Evolutionary conservation across 1,140 invertebrate genomes (phyloP).

Genomic region (Hylyphantes graminicola): DNA sequence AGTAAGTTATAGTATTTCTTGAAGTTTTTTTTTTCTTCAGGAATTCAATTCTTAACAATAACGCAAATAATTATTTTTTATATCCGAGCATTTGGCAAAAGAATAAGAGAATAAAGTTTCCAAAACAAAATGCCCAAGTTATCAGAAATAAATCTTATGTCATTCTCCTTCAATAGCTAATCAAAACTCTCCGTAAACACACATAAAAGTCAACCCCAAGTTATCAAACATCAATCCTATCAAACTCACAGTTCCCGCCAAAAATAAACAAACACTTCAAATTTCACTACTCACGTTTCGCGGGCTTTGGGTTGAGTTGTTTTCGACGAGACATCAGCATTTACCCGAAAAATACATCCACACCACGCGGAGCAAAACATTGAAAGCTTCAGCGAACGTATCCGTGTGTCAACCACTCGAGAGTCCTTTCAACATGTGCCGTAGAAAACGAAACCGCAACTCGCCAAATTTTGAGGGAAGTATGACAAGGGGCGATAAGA

Average conservation of each 20-base stretch:
- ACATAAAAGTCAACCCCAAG: too few species aligned
- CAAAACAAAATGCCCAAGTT: too few species aligned
- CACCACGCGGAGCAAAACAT: slow-evolving; percentile 13
- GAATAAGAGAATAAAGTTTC: too few species aligned
- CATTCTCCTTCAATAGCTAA: too few species aligned
- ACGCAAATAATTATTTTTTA: too few species aligned
- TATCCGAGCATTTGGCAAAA: too few species aligned
- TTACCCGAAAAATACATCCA: slow-evolving; percentile 18
- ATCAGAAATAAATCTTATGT: too few species aligned
- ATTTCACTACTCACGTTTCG: slow-evolving; percentile 34
- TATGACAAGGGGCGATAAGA: slow-evolving; percentile 11
- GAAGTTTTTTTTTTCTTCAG: too few species aligned
- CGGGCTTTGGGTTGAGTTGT: slow-evolving; percentile 47
- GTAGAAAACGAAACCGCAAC: neutral
- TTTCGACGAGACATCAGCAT: slow-evolving; percentile 49
- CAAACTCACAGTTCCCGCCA: neutral
- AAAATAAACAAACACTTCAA: neutral
- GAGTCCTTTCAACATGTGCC: neutral
- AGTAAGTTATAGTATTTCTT: too few species aligned
- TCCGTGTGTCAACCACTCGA: slow-evolving; percentile 36
- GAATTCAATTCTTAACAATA: too few species aligned
- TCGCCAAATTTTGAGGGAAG: slow-evolving; percentile 10
- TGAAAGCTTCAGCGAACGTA: slow-evolving; percentile 27
- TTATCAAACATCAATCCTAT: too few species aligned
- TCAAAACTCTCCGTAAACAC: too few species aligned